Evolutionary conservation across 2,113 vertebrate genomes (phyloP).

Genomic region (Nipponia nippon): DNA sequence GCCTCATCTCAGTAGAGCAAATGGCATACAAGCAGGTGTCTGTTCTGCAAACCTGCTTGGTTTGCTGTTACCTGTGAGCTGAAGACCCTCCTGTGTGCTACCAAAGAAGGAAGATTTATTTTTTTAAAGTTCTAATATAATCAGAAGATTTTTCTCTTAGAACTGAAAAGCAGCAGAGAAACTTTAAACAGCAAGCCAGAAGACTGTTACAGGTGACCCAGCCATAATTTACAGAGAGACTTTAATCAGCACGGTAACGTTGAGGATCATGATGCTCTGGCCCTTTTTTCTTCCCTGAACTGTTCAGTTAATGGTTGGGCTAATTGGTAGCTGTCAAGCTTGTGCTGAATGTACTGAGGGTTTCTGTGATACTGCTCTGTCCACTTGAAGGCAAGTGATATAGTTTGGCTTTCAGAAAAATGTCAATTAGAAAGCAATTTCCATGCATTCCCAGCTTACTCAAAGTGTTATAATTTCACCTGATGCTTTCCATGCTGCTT

Average conservation of each 20-base stretch:
- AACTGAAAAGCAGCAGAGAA: neutral
- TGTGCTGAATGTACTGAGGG: neutral
- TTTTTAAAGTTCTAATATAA: neutral
- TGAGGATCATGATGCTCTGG: neutral
- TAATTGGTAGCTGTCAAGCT: constrained; percentile 19
- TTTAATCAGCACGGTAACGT: neutral
- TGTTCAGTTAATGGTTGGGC: neutral
- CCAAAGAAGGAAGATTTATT: neutral
- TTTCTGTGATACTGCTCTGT: neutral
- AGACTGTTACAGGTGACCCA: neutral
- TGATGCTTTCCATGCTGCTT: neutral
- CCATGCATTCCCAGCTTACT: neutral
- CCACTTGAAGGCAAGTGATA: neutral
- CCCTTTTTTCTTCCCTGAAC: neutral
- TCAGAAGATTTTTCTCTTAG: neutral
- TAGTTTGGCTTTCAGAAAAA: neutral
- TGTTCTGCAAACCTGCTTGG: neutral
- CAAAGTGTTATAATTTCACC: neutral
- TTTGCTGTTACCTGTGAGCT: neutral
- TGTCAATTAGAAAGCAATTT: constrained; percentile 7
- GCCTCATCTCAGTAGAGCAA: neutral
- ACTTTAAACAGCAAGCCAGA: neutral
- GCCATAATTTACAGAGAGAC: neutral
- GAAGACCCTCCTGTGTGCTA: neutral
- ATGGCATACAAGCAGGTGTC: neutral